These are phyloP conservation scores for Thumatha senex DNA, from an alignment of 2,888 invertebrate genomes.

Conservation along the genomic window DNA sequence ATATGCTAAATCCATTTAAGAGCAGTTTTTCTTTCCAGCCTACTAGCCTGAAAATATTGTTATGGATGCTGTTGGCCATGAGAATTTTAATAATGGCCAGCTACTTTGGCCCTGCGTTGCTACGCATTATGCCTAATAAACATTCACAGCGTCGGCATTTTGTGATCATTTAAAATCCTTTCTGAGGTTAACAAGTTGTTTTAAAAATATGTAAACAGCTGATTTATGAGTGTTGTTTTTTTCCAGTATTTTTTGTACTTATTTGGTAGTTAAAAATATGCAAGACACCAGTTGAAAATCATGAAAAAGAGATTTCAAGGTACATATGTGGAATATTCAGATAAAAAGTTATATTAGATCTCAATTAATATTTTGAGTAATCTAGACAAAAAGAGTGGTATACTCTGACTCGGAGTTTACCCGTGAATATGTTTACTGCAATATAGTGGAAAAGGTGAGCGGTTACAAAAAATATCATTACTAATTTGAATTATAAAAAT, in stretches of 20 bases:
- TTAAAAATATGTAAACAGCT: conserved; percentile 28
- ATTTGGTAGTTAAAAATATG: conserved; percentile 1
- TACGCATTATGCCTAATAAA: conserved; percentile 51
- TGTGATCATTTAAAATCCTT: conserved; percentile 29
- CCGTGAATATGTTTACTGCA: no score
- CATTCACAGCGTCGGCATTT: conserved; percentile 31
- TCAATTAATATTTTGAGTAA: no score
- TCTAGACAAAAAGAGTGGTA: no score
- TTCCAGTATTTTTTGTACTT: conserved; percentile 6
- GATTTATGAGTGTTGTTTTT: conserved; percentile 19
- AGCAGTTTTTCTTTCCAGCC: conserved; percentile 64
- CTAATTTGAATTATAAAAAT: no score
- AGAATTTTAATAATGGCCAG: conserved; percentile 58
- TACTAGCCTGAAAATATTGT: conserved; percentile 66
- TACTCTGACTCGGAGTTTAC: no score
- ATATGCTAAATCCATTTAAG: conserved; percentile 71
- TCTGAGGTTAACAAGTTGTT: conserved; percentile 37
- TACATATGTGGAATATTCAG: no score
- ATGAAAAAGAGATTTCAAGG: no score
- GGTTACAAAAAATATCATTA: no score
- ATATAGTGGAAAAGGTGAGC: no score
- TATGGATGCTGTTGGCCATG: conserved; percentile 55
- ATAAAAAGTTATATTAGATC: no score
- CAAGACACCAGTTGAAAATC: no score
- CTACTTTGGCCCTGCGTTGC: conserved; percentile 34